Conservation (phyloP, 2,888 invertebrate genomes). For the Dasypolia templi region DNA sequence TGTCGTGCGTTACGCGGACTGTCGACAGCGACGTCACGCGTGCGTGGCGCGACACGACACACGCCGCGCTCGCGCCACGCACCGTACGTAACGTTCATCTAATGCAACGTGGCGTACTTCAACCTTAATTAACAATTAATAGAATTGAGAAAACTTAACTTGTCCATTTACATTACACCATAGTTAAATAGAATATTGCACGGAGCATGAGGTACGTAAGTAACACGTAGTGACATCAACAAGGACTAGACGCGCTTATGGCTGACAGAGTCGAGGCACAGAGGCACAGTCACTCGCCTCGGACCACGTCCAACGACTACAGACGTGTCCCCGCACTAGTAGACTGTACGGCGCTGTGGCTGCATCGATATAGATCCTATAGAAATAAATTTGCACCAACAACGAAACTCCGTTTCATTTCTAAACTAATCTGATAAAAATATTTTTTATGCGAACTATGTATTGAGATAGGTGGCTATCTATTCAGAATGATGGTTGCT, state of each 20-base stretch:
- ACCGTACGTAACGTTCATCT: constrained; percentile 12
- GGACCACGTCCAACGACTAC: neutral
- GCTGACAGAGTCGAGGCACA: constrained; percentile 29
- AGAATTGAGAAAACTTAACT: constrained; percentile 86
- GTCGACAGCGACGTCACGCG: constrained; percentile 21
- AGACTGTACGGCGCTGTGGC: constrained; percentile 21
- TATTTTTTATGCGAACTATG: constrained; percentile 38
- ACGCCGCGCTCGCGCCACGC: constrained; percentile 3
- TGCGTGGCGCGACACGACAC: constrained; percentile 2
- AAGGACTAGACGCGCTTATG: constrained; percentile 63
- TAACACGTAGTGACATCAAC: constrained; percentile 42
- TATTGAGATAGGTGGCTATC: constrained; percentile 36
- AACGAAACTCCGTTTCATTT: constrained; percentile 41
- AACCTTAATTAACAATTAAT: constrained; percentile 76
- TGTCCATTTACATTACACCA: constrained; percentile 64
- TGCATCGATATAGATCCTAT: constrained; percentile 5
- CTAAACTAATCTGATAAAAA: constrained; percentile 44
- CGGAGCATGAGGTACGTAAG: constrained; percentile 63
- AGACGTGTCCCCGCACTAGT: neutral
- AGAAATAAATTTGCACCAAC: constrained; percentile 27
- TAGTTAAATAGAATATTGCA: constrained; percentile 64
- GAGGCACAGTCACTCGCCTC: neutral
- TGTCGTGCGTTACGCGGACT: constrained; percentile 46
- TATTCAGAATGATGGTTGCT: constrained; percentile 45
- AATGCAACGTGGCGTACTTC: constrained; percentile 57